Conservation (phyloP, 2,888 invertebrate genomes). For the Euspilapteryx auroguttella region DNA sequence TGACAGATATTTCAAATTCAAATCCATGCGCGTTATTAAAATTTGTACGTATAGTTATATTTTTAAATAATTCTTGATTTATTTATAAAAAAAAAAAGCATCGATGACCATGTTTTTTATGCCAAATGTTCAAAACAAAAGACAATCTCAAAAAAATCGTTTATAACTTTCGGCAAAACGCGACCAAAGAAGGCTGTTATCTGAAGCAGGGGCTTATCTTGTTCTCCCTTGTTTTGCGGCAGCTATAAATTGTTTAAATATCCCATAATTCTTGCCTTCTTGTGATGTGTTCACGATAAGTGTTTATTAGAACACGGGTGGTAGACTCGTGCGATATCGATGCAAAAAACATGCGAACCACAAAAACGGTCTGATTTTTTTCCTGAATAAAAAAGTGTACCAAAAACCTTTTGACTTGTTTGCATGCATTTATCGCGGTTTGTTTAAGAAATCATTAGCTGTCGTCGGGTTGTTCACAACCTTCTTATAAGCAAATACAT, state of each 20-base stretch:
- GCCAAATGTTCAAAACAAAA: too few relatives aligned
- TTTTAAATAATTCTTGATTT: too few relatives aligned
- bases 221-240: conserved; percentile 37
- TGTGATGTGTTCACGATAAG: conserved; percentile 41
- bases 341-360: conserved; percentile 28
- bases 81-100: too few relatives aligned
- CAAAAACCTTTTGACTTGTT: conserved; percentile 23
- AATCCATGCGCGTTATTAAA: neutral
- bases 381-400: conserved; percentile 25
- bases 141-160: too few relatives aligned
- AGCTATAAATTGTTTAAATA: conserved; percentile 54
- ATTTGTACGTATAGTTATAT: too few relatives aligned
- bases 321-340: conserved; percentile 36
- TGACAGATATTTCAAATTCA: conserved; percentile 2
- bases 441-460: conserved; percentile 43
- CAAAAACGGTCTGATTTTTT: conserved; percentile 24
- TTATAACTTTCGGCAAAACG: conserved; percentile 30
- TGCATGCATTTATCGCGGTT: conserved; percentile 30
- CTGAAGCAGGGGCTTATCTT: conserved; percentile 42
- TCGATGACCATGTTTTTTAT: too few relatives aligned
- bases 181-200: conserved; percentile 29
- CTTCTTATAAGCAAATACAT: too few relatives aligned
- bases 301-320: conserved; percentile 51
- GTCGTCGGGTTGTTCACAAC: conserved; percentile 34
- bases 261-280: conserved; percentile 51